phyloP scores from a whole-genome alignment of 2,797 vertebrate species.

The Linurgus olivaceus region DNA sequence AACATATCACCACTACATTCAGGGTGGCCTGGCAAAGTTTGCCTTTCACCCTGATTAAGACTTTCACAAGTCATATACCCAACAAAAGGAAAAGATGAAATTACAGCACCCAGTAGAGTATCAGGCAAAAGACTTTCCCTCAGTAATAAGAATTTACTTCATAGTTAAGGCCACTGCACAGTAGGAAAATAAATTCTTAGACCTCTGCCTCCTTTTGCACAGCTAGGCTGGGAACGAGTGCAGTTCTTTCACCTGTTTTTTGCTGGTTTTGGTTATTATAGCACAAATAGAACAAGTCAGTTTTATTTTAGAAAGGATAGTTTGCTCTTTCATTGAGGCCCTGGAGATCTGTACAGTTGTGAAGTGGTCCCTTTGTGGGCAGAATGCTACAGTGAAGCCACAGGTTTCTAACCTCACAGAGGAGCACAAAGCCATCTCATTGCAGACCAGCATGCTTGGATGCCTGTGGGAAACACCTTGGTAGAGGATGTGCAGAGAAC shows the following conservation, averaged over 20 bases:
- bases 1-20: neutral
- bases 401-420: neutral
- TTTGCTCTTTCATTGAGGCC: neutral
- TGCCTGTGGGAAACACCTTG: neutral
- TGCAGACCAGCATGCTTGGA: neutral
- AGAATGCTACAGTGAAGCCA: neutral
- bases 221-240: neutral
- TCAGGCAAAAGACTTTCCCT: neutral
- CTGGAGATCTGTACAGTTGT: neutral
- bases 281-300: neutral
- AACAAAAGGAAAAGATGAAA: neutral
- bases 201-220: neutral
- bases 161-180: neutral
- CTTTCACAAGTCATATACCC: neutral
- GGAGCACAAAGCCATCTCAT: neutral
- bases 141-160: neutral
- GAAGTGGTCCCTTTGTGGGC: neutral
- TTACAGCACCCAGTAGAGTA: neutral
- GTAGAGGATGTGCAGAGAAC: neutral
- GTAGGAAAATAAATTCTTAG: neutral
- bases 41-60: neutral
- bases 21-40: neutral
- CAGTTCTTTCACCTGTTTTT: neutral
- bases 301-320: neutral
- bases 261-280: neutral